A percentile compares a stretch with the other conserved stretches of the same genome.
Evolutionary conservation across 2,113 vertebrate species (phyloP).

Genomic region (Microcebus griseorufus): DNA sequence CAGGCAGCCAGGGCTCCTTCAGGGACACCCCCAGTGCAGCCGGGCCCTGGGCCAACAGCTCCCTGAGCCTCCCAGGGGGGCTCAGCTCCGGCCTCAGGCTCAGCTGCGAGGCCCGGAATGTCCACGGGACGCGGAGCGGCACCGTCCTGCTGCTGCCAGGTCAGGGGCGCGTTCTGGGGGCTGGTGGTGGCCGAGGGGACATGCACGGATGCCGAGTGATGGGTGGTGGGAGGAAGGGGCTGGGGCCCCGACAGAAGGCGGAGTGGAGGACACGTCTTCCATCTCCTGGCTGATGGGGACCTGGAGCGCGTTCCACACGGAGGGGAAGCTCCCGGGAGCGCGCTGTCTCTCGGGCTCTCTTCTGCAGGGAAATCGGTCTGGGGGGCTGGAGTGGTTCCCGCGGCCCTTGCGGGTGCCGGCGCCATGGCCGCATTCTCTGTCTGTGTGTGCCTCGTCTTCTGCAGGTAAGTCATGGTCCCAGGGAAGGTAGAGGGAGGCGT

Average conservation of each 20-base stretch:
- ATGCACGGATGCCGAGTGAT: neutral
- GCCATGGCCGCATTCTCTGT: neutral
- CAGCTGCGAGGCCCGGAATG: neutral
- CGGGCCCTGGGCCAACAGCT: constrained; percentile 3
- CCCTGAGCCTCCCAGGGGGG: neutral
- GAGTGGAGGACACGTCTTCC: accelerated
- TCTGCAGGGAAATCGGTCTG: neutral
- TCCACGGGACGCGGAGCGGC: accelerated
- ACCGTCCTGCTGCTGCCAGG: constrained; percentile 26
- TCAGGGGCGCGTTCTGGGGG: neutral
- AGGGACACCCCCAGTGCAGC: accelerated
- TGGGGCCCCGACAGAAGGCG: accelerated
- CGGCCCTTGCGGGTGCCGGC: constrained; percentile 31
- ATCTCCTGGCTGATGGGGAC: neutral
- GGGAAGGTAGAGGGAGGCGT: accelerated
- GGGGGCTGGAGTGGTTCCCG: accelerated
- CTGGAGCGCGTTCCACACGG: neutral
- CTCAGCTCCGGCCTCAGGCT: neutral
- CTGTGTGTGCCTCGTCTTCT: neutral
- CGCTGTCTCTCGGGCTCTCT: accelerated
- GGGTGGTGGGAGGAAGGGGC: accelerated
- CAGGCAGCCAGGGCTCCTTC: neutral
- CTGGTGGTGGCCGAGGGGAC: neutral
- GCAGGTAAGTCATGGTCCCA: constrained; percentile 22
- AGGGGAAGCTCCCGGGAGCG: accelerated